A percentile compares a stretch with the other conserved stretches of the same genome.
Evolutionary conservation across 2,888 invertebrate species (phyloP).

Genomic region (Aleiodes alternator): DNA sequence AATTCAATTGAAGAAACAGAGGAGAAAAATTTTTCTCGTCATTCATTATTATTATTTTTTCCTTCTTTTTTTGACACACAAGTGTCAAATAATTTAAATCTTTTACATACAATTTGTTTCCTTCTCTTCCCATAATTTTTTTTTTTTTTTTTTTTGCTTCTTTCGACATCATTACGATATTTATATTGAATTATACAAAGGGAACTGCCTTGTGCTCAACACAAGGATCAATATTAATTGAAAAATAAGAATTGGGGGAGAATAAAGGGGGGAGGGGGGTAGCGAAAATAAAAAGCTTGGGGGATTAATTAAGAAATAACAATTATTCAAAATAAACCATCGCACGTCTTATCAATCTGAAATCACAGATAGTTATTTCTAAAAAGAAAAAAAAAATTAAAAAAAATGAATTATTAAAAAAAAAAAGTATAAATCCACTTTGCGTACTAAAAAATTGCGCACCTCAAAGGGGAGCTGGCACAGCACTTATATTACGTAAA

Average conservation of each 20-base stretch:
- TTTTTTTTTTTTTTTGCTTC: constrained; percentile 15
- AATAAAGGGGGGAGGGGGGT: constrained; percentile 33
- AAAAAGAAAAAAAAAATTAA: constrained; percentile 21
- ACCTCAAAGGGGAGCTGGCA: constrained; percentile 61
- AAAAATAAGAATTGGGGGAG: constrained; percentile 33
- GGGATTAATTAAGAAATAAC: constrained; percentile 47
- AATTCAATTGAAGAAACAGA: constrained; percentile 52
- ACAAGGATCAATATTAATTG: constrained; percentile 38
- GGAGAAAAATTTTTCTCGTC: constrained; percentile 20
- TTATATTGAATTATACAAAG: constrained; percentile 38
- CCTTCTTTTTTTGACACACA: neutral
- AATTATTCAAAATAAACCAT: constrained; percentile 51
- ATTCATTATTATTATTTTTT: neutral
- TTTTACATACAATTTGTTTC: constrained; percentile 14
- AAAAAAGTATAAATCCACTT: constrained; percentile 47
- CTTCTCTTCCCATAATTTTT: neutral
- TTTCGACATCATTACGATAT: constrained; percentile 22
- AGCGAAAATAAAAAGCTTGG: constrained; percentile 38
- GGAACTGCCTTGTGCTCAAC: constrained; percentile 44
- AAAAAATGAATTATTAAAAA: constrained; percentile 36
- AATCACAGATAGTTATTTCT: constrained; percentile 68
- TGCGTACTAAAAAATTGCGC: constrained; percentile 49
- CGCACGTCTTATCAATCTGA: constrained; percentile 61
- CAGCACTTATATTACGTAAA: constrained; percentile 69
- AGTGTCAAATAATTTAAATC: neutral